Evolutionary conservation across 2,888 invertebrate genomes (phyloP).

Genomic region (Listrodromus nycthemerus): DNA sequence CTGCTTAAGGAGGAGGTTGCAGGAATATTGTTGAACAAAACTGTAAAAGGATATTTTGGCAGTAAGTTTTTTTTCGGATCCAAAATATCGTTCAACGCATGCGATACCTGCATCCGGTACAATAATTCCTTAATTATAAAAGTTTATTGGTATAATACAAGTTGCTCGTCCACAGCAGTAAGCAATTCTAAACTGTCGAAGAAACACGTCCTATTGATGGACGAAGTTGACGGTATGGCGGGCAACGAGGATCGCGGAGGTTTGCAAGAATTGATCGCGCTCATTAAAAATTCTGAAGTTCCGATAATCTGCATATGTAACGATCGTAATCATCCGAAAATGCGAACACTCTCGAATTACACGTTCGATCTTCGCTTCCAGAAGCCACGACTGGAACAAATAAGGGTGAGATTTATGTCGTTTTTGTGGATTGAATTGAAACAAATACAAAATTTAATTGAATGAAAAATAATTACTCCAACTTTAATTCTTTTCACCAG

Average conservation of each 20-base stretch:
- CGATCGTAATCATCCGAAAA: conserved; percentile 96
- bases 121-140: neutral
- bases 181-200: conserved; percentile 70
- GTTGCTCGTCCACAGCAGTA: conserved; percentile 50
- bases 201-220: conserved; percentile 98
- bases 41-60: conserved; percentile 89
- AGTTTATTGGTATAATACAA: neutral
- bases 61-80: conserved; percentile 84
- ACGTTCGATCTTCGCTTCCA: conserved; percentile 96
- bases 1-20: conserved; percentile 93
- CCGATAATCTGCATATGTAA: conserved; percentile 99
- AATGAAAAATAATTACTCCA: neutral
- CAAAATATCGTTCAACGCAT: neutral
- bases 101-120: neutral
- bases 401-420: conserved; percentile 87
- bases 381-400: conserved; percentile 95
- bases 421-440: neutral
- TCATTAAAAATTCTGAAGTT: conserved; percentile 95
- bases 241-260: conserved; percentile 99
- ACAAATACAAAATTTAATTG: neutral
- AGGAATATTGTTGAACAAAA: conserved; percentile 91
- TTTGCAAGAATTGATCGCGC: conserved; percentile 95
- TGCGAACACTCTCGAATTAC: conserved; percentile 96
- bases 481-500: conserved; percentile 83
- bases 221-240: conserved; percentile 99